Base-by-base conservation (phyloP, 1,140 invertebrate species). In the Drosophila parabipectinata region DNA sequence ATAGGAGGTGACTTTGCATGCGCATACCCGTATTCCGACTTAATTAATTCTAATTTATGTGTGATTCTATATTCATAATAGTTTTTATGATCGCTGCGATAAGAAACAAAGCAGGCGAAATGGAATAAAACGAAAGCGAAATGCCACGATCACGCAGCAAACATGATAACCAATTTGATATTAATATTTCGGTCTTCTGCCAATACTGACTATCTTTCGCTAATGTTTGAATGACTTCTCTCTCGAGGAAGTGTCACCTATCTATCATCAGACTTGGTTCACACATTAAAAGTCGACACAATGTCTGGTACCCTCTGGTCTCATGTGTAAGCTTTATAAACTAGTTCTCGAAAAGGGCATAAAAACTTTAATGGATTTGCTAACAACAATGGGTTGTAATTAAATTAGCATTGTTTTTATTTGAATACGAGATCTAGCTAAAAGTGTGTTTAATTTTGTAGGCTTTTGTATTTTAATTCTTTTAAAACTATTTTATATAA, bases 41-140 rank as follows among this genome's bases (percentile, higher is more conserved):
- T 85, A 85, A 85, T 85, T 88, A 87, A 85, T 85, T 85, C 82
- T 82, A 85, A 85, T 85, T 87, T 87, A 85, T 85, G 80, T 85
- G 37, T 72, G 64, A 78, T 78, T 61, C 78, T 56, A 78, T 60
- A 79, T 78, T 79, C 71, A 85, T 81, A 78, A 85, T 72, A 82
- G 77, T 80, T 77, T 80, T 67, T 72, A 75, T 28, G 78, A 72
- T 67, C 55, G 39, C 52, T 6, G 44, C 59, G 61, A 79, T 66
- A 72, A 67, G 28, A 56, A 56, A 69, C 44, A 41, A 32, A 52
- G 34, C n/a, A 32, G 60, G 60, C 60, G 63, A 67, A 64, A 67
- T 64, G 34, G 26, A 57, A 63, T 67, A 59, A 77, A 79, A 72
- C 66, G 76, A 84, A 79, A 85, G 77, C 82, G 64, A 84, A 81